Conservation (phyloP, 2,888 invertebrate genomes). For the Nemapogon koenigi region DNA sequence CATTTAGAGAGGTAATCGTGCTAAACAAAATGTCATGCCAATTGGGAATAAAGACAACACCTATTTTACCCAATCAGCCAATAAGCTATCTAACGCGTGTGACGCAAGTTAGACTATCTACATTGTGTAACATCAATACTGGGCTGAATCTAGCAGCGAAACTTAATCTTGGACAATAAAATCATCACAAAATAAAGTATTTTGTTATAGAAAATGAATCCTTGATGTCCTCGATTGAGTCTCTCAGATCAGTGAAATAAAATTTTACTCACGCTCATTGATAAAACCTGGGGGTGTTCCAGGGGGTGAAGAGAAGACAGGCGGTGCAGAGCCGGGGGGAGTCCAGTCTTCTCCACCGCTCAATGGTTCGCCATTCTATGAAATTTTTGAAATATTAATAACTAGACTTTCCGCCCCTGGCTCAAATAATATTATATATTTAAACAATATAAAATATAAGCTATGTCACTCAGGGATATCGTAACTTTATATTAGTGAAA, state of each 20-base stretch:
- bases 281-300: conserved; percentile 41
- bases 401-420: no score
- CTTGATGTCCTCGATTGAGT: no score
- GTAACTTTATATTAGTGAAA: no score
- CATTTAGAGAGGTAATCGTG: no score
- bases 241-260: no score
- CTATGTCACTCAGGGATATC: no score
- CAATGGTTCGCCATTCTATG: conserved; percentile 75
- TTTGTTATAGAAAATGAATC: no score
- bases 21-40: conserved; percentile 32
- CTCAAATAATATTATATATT: no score
- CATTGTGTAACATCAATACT: conserved; percentile 23
- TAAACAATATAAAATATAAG: no score
- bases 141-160: conserved; percentile 24
- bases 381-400: no score
- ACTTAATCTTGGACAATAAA: no score
- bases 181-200: no score
- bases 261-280: conserved; percentile 34
- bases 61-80: conserved; percentile 39
- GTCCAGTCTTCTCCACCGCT: conserved; percentile 72
- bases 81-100: conserved; percentile 32
- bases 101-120: conserved; percentile 23
- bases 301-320: conserved; percentile 76
- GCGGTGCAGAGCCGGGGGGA: conserved; percentile 77
- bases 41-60: conserved; percentile 35